These are phyloP conservation scores for Margarornis squamiger DNA, from an alignment of 2,797 vertebrate genomes.

Conservation along the genomic window DNA sequence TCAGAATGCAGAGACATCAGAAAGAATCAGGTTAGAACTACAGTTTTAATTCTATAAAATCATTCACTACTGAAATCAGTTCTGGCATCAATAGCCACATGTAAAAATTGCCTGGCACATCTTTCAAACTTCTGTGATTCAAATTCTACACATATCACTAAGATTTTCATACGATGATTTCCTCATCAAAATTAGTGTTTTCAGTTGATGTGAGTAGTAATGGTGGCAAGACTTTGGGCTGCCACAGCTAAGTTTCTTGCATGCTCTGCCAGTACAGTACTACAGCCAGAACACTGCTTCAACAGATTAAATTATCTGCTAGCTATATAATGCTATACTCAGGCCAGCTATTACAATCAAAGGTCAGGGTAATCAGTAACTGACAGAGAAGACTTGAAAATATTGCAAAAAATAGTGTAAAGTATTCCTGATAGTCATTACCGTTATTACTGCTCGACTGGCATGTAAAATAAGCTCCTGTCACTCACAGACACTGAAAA, in stretches of 20 bases:
- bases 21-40: slow-evolving; percentile 1
- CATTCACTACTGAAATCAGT: background rate
- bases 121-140: background rate
- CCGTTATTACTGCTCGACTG: background rate
- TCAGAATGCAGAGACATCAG: background rate
- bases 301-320: background rate
- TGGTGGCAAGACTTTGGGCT: background rate
- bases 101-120: slow-evolving; percentile 36
- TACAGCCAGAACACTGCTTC: background rate
- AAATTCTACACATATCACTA: background rate
- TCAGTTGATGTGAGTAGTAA: background rate
- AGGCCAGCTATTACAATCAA: background rate
- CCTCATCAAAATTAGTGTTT: background rate
- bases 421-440: background rate
- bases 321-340: background rate
- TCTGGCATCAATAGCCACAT: background rate
- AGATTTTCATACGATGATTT: background rate
- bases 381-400: background rate
- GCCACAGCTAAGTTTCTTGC: background rate
- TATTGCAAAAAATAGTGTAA: background rate
- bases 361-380: background rate
- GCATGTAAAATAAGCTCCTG: background rate
- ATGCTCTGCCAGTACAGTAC: background rate
- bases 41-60: slow-evolving; percentile 39
- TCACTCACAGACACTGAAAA: background rate